Percentiles rank a stretch among this genome's conserved stretches.
These are phyloP conservation scores for Ornithoptera alexandrae DNA, from an alignment of 2,888 invertebrate genomes.

Conservation along the genomic window DNA sequence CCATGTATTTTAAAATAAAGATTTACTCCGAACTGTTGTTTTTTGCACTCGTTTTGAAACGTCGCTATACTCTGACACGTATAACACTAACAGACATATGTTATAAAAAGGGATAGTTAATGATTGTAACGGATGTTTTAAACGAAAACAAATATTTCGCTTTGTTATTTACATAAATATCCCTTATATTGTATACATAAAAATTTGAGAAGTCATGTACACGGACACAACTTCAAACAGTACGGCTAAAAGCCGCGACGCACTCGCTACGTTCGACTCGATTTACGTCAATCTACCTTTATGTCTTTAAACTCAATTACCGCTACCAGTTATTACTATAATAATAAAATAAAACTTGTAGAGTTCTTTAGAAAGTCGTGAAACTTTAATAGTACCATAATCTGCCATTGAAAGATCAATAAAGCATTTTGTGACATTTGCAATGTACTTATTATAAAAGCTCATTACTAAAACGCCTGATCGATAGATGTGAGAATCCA, in stretches of 20 bases:
- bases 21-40: slow-evolving; percentile 35
- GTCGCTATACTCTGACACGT: slow-evolving; percentile 31
- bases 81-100: neutral
- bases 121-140: neutral
- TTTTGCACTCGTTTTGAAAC: slow-evolving; percentile 34
- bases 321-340: slow-evolving; percentile 43
- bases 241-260: slow-evolving; percentile 38
- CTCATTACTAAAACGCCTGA: slow-evolving; percentile 6
- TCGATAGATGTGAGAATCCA: slow-evolving; percentile 30
- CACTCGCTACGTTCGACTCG: slow-evolving; percentile 39
- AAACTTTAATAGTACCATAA: slow-evolving; percentile 33
- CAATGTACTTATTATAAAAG: neutral
- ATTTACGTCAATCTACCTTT: slow-evolving; percentile 44
- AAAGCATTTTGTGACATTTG: neutral
- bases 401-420: neutral
- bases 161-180: slow-evolving; percentile 2
- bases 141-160: too few species aligned
- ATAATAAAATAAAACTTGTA: slow-evolving; percentile 40
- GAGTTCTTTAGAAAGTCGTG: slow-evolving; percentile 27
- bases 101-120: slow-evolving; percentile 15
- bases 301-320: slow-evolving; percentile 47
- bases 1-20: slow-evolving; percentile 33
- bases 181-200: slow-evolving; percentile 35
- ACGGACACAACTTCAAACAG: slow-evolving; percentile 53
- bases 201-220: slow-evolving; percentile 48